These are phyloP conservation scores for Leucophenga varia DNA, from an alignment of 1,140 invertebrate species.

Conservation along the genomic window DNA sequence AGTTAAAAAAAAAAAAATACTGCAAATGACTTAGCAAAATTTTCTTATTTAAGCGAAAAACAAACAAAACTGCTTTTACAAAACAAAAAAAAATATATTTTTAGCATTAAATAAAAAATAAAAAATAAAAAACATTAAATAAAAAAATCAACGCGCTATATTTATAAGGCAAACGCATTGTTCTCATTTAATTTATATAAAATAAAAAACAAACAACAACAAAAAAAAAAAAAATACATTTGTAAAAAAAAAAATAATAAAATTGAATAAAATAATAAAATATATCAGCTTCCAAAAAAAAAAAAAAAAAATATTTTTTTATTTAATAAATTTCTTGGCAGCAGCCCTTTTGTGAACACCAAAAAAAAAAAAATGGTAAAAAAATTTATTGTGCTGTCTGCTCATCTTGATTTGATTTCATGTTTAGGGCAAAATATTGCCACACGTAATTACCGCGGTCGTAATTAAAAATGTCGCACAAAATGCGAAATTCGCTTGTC, in stretches of 20 bases:
- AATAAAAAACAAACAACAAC: conserved; percentile 18
- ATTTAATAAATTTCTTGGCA: no score
- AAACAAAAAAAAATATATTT: conserved; percentile 7
- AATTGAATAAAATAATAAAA: conserved; percentile 39
- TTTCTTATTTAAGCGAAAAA: no score
- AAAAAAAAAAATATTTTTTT: background rate
- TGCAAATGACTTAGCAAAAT: no score
- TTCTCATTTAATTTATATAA: conserved; percentile 54
- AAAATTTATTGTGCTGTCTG: no score
- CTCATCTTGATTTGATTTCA: no score
- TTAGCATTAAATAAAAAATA: conserved; percentile 28
- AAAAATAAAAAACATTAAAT: conserved; percentile 22
- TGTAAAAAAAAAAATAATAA: conserved; percentile 21
- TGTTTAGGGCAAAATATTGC: no score
- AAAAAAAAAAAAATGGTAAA: no score
- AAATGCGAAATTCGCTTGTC: no score
- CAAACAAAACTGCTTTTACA: conserved; percentile 12
- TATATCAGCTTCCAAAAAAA: conserved; percentile 18
- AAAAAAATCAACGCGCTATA: conserved; percentile 24
- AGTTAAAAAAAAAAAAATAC: conserved; percentile 13
- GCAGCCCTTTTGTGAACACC: background rate
- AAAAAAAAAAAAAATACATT: conserved; percentile 25
- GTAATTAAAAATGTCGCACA: no score
- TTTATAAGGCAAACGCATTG: conserved; percentile 53
- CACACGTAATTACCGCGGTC: no score